phyloP scores from a whole-genome alignment of 2,888 invertebrate species.

The Alsophila aescularia region DNA sequence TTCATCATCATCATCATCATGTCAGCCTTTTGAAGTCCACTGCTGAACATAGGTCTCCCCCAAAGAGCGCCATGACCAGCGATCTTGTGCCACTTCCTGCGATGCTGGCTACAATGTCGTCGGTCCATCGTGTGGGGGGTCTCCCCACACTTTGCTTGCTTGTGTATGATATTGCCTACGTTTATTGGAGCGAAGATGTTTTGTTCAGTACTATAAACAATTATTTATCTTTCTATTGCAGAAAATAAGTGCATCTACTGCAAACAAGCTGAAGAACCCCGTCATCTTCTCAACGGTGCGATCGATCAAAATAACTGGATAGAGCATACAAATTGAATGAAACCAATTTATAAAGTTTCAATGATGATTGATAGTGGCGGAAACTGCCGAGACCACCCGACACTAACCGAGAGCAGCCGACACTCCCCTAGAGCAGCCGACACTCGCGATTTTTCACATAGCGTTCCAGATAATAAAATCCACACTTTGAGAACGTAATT shows the following conservation, averaged over 20 bases:
- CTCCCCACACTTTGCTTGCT: no score
- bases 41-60: no score
- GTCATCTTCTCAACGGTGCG: constrained; percentile 19
- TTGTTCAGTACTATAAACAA: neutral
- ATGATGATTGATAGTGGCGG: constrained; percentile 72
- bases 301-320: constrained; percentile 37
- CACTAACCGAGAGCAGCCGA: constrained; percentile 47
- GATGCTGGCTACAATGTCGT: no score
- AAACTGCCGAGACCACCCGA: constrained; percentile 51
- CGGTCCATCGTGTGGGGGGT: no score
- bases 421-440: constrained; percentile 10
- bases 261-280: constrained; percentile 7
- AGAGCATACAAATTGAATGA: constrained; percentile 58
- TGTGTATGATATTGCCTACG: no score
- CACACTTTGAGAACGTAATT: constrained; percentile 76
- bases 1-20: no score
- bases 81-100: no score
- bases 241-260: neutral
- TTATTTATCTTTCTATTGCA: neutral
- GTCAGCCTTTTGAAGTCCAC: no score
- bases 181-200: no score
- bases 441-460: constrained; percentile 63
- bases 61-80: no score
- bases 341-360: constrained; percentile 81
- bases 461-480: constrained; percentile 73